Evolutionary conservation across 2,888 invertebrate genomes (phyloP).

Genomic region (Dynastes grantii): DNA sequence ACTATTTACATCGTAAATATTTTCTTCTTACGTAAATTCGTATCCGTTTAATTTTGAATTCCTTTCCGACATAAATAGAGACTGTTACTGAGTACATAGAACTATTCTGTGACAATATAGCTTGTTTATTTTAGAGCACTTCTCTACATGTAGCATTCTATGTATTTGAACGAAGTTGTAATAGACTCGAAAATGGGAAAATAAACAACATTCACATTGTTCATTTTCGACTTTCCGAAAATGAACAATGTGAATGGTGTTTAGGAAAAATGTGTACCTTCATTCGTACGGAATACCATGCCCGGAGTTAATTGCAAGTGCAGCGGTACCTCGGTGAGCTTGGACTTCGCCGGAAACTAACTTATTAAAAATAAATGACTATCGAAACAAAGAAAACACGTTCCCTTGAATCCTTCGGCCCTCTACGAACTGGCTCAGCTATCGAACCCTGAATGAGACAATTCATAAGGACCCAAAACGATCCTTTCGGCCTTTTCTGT

Average conservation of each 20-base stretch:
- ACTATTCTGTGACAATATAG: not conserved
- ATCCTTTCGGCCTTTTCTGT: conserved; percentile 18
- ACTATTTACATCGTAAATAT: not conserved
- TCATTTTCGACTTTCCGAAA: conserved; percentile 15
- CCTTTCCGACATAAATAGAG: not conserved
- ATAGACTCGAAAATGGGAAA: conserved; percentile 15
- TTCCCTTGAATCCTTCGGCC: conserved; percentile 16
- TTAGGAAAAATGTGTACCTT: not conserved
- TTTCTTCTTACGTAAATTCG: not conserved
- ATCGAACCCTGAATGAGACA: conserved; percentile 25
- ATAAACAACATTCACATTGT: conserved; percentile 1
- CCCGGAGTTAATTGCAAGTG: conserved; percentile 39
- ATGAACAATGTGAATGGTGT: no score
- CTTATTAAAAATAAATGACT: conserved; percentile 46
- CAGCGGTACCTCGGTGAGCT: not conserved
- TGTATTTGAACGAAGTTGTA: not conserved
- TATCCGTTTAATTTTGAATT: not conserved
- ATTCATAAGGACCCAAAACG: conserved; percentile 12
- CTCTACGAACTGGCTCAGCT: conserved; percentile 3
- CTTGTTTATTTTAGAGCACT: not conserved
- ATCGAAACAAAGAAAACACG: conserved; percentile 41
- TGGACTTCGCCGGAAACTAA: conserved; percentile 30
- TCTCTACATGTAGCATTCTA: not conserved
- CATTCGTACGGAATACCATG: not conserved
- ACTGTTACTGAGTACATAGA: not conserved